Base-by-base conservation (phyloP, 2,113 vertebrate genomes). In the Nicator chloris region DNA sequence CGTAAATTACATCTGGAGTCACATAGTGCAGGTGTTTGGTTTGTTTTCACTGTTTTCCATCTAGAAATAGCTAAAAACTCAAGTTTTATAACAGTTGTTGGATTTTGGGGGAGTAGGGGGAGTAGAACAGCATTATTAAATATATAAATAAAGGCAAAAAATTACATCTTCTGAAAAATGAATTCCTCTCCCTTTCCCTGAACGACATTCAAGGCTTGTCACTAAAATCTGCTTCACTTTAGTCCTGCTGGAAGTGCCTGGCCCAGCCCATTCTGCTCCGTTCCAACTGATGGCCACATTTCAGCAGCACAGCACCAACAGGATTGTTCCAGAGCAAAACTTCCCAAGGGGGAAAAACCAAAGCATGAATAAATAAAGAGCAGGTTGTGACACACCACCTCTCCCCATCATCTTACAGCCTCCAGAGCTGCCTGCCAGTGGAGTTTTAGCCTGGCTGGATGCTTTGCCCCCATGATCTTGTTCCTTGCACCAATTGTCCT, bases 301-400 rank as follows among this genome's bases (percentile, higher is more conserved):
- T 95, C 81, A 78, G 8, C 56, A 75, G 35, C 14, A 40, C 33
- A 91, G 60, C 53, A 57, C 42, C 64, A 39, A 30, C 24, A 78
- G 69, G 66, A 82, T 68, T 71, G 44, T 60, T 94, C 71, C 44
- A 28, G 37, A 79, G n/a, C 35, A 39, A 39, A 69, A 68, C 69
- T 51, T 82, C 73, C 77, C 63, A 15, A 22, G 44, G 70, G 78
- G 28, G 12, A 8, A 82, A 91, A 13, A 21, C 40, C 54, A 81
- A 61, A 81, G 50, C 30, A 13, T 27, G 88, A 84, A 82, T 63
- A 85, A 92, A 82, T 53, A 87, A 90, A 39, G 27, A 85, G 37
- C 6, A 61, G 10, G 56, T 70, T 65, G 54, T 5, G 9, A 70
- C 53, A 66, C 26, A 17, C 37, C 40, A 4, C 75, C 60, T 65